These are phyloP conservation scores for Caradrina clavipalpis DNA, from an alignment of 2,888 invertebrate genomes.

Conservation along the genomic window DNA sequence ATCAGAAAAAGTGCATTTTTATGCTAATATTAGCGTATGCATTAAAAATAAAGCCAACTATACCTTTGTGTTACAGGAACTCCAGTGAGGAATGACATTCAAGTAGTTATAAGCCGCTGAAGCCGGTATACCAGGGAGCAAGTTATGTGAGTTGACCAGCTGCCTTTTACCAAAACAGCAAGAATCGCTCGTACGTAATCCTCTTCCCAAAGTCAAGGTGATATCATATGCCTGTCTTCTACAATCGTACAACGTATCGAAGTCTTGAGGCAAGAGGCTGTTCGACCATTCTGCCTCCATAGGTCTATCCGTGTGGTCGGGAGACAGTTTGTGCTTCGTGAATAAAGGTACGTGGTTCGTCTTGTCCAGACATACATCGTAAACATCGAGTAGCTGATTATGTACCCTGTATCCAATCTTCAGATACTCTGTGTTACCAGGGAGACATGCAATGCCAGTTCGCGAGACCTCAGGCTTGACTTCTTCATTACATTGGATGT, in stretches of 20 bases:
- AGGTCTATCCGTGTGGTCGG: conserved; percentile 54
- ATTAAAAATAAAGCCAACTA: conserved; percentile 16
- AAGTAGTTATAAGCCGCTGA: conserved; percentile 70
- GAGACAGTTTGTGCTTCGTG: conserved; percentile 62
- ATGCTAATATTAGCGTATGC: too few species aligned
- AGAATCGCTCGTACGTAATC: conserved; percentile 58
- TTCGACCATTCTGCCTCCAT: conserved; percentile 63
- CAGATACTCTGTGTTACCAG: conserved; percentile 63
- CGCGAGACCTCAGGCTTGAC: conserved; percentile 50
- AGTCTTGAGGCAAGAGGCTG: conserved; percentile 59
- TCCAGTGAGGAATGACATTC: conserved; percentile 80
- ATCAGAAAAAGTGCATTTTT: too few species aligned
- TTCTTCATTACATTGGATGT: conserved; percentile 71
- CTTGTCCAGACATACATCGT: conserved; percentile 73
- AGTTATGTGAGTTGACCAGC: conserved; percentile 74
- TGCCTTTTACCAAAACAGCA: conserved; percentile 77
- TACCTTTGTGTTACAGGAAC: conserved; percentile 73
- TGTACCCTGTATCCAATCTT: conserved; percentile 66
- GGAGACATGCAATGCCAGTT: conserved; percentile 62
- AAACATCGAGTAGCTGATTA: conserved; percentile 63
- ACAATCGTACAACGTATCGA: conserved; percentile 71
- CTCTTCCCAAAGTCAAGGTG: conserved; percentile 44
- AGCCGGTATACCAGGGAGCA: conserved; percentile 73
- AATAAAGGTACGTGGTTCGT: conserved; percentile 67
- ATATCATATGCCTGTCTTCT: conserved; percentile 63